phyloP scores from a whole-genome alignment of 2,888 invertebrate species.

The Eupithecia subumbrata region DNA sequence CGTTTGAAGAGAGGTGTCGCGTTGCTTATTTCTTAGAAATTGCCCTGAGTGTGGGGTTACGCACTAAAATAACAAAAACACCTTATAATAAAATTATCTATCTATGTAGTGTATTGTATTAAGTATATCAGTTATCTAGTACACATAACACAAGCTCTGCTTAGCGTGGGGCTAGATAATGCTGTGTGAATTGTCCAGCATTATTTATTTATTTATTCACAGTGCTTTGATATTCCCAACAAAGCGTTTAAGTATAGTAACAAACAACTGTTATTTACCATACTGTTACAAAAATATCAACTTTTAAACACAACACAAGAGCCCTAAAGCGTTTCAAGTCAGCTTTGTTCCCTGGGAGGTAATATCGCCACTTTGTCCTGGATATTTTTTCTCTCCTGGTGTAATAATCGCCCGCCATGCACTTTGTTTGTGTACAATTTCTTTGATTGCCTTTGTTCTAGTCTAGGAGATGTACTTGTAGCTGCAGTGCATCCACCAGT shows the following conservation, averaged over 20 bases:
- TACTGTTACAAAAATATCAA: background rate
- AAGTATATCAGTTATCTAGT: too few relatives aligned
- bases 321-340: slow-evolving; percentile 14
- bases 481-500: background rate
- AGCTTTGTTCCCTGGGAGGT: slow-evolving; percentile 19
- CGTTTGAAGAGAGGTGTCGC: too few relatives aligned
- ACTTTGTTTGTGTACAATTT: slow-evolving; percentile 26
- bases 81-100: too few relatives aligned
- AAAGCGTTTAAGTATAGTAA: background rate
- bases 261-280: background rate
- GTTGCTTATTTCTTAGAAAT: too few relatives aligned
- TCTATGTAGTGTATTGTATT: too few relatives aligned
- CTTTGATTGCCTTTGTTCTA: slow-evolving; percentile 19
- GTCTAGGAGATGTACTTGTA: background rate
- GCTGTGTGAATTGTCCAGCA: too few relatives aligned
- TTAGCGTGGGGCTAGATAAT: too few relatives aligned
- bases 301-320: slow-evolving; percentile 1
- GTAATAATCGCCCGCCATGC: slow-evolving; percentile 10
- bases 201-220: too few relatives aligned
- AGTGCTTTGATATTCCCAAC: background rate
- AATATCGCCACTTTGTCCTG: slow-evolving; percentile 10
- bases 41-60: too few relatives aligned
- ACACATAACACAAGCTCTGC: too few relatives aligned
- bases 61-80: too few relatives aligned
- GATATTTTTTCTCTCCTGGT: slow-evolving; percentile 11